Evolutionary conservation across 2,797 vertebrate genomes (phyloP), one percentile per base, ranked within the genome.

Genomic region (Rhinichthys osculus): DNA sequence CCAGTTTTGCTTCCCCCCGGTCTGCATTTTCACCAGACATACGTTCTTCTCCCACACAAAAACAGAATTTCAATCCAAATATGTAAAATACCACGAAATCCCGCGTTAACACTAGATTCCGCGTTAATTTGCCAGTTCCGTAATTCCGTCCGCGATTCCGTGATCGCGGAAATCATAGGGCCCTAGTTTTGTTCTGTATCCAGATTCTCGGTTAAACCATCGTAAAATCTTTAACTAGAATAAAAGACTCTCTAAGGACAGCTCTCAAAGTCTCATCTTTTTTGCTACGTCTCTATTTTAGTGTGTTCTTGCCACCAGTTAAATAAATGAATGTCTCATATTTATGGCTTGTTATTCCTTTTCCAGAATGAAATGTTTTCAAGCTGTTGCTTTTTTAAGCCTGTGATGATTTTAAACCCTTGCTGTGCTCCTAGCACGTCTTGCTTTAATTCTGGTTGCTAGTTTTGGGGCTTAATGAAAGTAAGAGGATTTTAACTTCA

Each of bases 401-500:
- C 33, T 38, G 2, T 10, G 54, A 50, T 64, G 33, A 50, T 21
- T 59, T 66, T 6, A 81, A 69, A 54, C 33, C 33, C 47, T 72
- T 1, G 35, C 8, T 17, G 16, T 72, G 47, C 30, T 59, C 82
- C 19, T 6, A 38, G 23, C 71, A 3, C 3, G 19, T 11, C 33
- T 47, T 6, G 71, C 42, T 62, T 66, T 27, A 47, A 35, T 76
- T 83, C 38, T 52, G 17, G 81, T 21, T 50, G 23, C 57, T 50
- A 66, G 82, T 83, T 69, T 81, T 69, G 17, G 33, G 33, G 30
- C 44, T 70, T 70, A 81, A 19, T 16, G 44, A 35, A 64, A 78
- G 57, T 79, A 79, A 79, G 64, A 81, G 82, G 82, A 76, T 70
- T 76, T 76, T 23, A 27, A 64, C 40, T 35, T 64, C 17, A 73